Conservation (phyloP, 1,140 invertebrate genomes). For the Ceratitis capitata region DNA sequence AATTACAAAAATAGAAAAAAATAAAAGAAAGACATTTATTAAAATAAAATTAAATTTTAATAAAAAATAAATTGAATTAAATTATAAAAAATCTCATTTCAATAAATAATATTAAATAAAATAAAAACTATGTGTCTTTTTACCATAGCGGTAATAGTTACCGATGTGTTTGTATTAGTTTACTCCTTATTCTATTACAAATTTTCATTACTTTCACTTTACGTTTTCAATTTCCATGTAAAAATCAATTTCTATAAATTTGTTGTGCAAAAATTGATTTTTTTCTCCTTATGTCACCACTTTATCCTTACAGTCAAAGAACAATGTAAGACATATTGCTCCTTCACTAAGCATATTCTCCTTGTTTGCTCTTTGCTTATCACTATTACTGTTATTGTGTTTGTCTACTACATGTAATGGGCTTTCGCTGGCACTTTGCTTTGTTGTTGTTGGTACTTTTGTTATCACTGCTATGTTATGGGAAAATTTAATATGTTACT, state of each 20-base stretch:
- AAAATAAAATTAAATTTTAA: too few relatives aligned
- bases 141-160: too few relatives aligned
- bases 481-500: constrained; percentile 3
- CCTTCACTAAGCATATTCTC: neutral
- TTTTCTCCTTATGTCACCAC: neutral
- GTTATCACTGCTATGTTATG: neutral
- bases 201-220: neutral
- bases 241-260: neutral
- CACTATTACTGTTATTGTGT: neutral
- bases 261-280: constrained; percentile 22
- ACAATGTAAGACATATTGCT: neutral
- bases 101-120: too few relatives aligned
- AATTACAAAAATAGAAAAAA: too few relatives aligned
- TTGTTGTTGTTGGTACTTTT: constrained; percentile 4
- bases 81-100: too few relatives aligned
- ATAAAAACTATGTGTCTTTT: too few relatives aligned
- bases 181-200: neutral
- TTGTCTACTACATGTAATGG: neutral
- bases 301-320: too few relatives aligned
- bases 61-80: too few relatives aligned
- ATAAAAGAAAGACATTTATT: too few relatives aligned
- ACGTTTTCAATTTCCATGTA: neutral
- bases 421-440: neutral
- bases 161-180: constrained; percentile 17
- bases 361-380: neutral